phyloP scores from a whole-genome alignment of 2,888 invertebrate species.

The Eugnorisma glareosa region DNA sequence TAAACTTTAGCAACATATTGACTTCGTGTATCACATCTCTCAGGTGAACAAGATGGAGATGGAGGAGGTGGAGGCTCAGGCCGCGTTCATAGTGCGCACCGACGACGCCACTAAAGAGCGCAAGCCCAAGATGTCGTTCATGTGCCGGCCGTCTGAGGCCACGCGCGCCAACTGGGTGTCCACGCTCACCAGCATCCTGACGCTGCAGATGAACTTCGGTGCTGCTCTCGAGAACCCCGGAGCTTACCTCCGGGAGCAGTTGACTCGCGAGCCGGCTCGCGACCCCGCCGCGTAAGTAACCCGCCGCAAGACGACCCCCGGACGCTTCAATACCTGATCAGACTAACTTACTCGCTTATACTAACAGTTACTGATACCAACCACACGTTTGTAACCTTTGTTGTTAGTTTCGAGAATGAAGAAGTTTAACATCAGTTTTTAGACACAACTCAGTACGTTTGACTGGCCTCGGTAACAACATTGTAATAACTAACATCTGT shows the following conservation, averaged over 20 bases:
- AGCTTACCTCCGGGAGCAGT: slow-evolving; percentile 82
- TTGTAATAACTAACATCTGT: slow-evolving; percentile 43
- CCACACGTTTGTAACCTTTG: slow-evolving; percentile 23
- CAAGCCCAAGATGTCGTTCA: slow-evolving; percentile 93
- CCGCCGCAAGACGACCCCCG: slow-evolving; percentile 15
- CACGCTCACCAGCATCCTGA: slow-evolving; percentile 95
- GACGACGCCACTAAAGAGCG: slow-evolving; percentile 92
- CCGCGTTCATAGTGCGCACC: slow-evolving; percentile 90
- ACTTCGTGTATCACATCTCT: slow-evolving; percentile 12
- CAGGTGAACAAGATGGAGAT: slow-evolving; percentile 99
- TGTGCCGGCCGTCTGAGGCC: slow-evolving; percentile 94
- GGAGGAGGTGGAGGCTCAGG: slow-evolving; percentile 89
- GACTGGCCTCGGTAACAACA: slow-evolving; percentile 40
- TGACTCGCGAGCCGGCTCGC: slow-evolving; percentile 78
- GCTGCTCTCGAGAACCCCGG: slow-evolving; percentile 99
- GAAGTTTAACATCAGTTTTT: neutral
- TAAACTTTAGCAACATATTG: slow-evolving; percentile 3
- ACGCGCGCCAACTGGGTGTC: slow-evolving; percentile 96
- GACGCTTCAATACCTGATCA: slow-evolving; percentile 23
- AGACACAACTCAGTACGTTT: slow-evolving; percentile 6
- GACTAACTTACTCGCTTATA: slow-evolving; percentile 34
- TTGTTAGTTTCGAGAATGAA: neutral
- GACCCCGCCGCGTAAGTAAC: slow-evolving; percentile 84
- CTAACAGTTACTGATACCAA: slow-evolving; percentile 25
- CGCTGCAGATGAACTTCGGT: slow-evolving; percentile 98